Evolutionary conservation across 2,113 vertebrate species (phyloP).

Genomic region (Blennius ocellaris): DNA sequence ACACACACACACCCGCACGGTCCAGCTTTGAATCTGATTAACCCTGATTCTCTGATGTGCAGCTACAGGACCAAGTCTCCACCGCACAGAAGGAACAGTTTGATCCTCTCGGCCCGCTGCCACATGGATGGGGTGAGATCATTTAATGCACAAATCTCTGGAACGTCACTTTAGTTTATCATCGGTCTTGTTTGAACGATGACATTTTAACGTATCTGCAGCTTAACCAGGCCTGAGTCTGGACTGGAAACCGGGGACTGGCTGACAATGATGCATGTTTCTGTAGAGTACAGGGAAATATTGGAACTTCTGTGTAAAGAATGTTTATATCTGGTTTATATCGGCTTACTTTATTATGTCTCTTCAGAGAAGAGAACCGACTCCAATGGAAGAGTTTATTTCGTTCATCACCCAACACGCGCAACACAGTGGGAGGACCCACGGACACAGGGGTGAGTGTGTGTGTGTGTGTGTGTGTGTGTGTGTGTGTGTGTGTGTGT

Average conservation of each 20-base stretch:
- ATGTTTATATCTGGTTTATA: too few species aligned
- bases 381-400: constrained; percentile 95
- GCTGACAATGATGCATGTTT: too few species aligned
- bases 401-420: constrained; percentile 95
- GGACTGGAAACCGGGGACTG: too few species aligned
- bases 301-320: too few species aligned
- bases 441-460: constrained; percentile 92
- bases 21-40: neutral
- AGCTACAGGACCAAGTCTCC: constrained; percentile 92
- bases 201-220: too few species aligned
- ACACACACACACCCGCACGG: too few species aligned
- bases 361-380: constrained; percentile 94
- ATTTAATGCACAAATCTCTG: neutral
- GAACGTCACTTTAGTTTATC: neutral
- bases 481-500: too few species aligned
- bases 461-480: neutral
- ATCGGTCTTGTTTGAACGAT: too few species aligned
- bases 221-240: too few species aligned
- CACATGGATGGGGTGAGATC: constrained; percentile 95
- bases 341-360: neutral
- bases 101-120: constrained; percentile 96
- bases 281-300: too few species aligned
- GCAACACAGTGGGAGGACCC: constrained; percentile 98
- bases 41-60: constrained; percentile 3
- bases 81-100: constrained; percentile 92